Evolutionary conservation across 2,113 vertebrate genomes (phyloP), one percentile per base, ranked within the genome.

Genomic region (Eonycteris spelaea): DNA sequence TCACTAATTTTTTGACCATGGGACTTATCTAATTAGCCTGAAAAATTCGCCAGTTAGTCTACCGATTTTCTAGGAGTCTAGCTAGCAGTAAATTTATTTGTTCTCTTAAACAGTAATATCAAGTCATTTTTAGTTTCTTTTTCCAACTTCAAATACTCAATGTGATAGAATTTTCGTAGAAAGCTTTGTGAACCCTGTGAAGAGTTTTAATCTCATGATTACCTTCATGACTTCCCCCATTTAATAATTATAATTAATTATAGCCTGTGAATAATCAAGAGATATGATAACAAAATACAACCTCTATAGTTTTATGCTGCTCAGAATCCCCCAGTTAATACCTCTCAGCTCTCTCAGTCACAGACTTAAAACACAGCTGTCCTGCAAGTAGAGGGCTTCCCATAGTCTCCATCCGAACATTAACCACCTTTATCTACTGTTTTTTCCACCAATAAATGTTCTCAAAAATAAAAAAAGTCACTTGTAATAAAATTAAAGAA

Each of bases 101-200:
- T 53, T 71, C 5, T 83, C 26, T 78, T 91, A 75, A 74, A 14
- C 75, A 9, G 55, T 63, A 89, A 75, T 14, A 45, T 12, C 33
- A 74, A 61, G 11, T 55, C 38, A 2, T 65, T 61, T 91, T 83
- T 4, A 79, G 28, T 87, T 86, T 91, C 40, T 63, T 86, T 93
- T 90, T 67, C 45, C 30, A 84, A 48, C 14, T 78, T 84, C 19
- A 73, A 93, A 63, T 80, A 77, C n/a, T 80, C 38, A 55, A 8
- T 96, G 45, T 74, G 74, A 51, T 22, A 86, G 7, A 65, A 79
- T 96, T 94, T 95, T 63, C 30, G 82, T 86, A 86, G 59, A 88
- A 94, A 93, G 18, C 2, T 71, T 79, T 92, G 13, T 63, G 45
- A 95, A 78, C 8, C 74, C 9, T 57, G 28, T 13, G 4, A 85